A percentile compares a stretch with the other conserved stretches of the same genome.
Evolutionary conservation across 2,888 invertebrate species (phyloP).

Genomic region (Caenorhabditis virilis): DNA sequence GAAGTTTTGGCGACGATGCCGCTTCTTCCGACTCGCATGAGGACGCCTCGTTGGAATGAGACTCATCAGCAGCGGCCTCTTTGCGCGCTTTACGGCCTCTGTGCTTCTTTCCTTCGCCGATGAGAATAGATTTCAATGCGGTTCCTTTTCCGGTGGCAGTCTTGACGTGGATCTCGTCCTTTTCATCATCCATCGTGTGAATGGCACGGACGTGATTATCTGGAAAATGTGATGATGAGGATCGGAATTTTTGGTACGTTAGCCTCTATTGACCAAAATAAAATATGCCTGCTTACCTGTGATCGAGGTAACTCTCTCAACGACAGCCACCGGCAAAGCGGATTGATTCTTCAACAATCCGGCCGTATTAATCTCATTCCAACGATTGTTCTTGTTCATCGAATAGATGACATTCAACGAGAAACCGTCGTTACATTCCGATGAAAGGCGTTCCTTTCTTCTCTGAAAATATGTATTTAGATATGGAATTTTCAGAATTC

Average conservation of each 20-base stretch:
- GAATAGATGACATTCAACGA: conserved; percentile 58
- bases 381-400: conserved; percentile 62
- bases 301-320: conserved; percentile 29
- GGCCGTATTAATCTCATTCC: conserved; percentile 46
- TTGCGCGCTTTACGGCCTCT: conserved; percentile 21
- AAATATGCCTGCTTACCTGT: too few species aligned
- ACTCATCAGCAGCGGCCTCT: conserved; percentile 10
- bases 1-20: conserved; percentile 24
- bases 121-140: conserved; percentile 10
- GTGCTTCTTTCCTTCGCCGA: conserved; percentile 21
- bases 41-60: neutral
- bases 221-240: too few species aligned
- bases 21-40: conserved; percentile 9
- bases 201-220: conserved; percentile 41
- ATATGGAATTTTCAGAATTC: neutral
- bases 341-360: conserved; percentile 14
- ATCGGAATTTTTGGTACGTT: too few species aligned
- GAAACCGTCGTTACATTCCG: conserved; percentile 57
- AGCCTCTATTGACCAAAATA: too few species aligned
- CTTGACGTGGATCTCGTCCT: conserved; percentile 30
- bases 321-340: conserved; percentile 18
- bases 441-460: conserved; percentile 57
- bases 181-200: conserved; percentile 35
- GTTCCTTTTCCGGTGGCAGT: conserved; percentile 29
- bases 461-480: conserved; percentile 26